phyloP scores from a whole-genome alignment of 2,888 invertebrate genomes.

The Andrena dorsata region DNA sequence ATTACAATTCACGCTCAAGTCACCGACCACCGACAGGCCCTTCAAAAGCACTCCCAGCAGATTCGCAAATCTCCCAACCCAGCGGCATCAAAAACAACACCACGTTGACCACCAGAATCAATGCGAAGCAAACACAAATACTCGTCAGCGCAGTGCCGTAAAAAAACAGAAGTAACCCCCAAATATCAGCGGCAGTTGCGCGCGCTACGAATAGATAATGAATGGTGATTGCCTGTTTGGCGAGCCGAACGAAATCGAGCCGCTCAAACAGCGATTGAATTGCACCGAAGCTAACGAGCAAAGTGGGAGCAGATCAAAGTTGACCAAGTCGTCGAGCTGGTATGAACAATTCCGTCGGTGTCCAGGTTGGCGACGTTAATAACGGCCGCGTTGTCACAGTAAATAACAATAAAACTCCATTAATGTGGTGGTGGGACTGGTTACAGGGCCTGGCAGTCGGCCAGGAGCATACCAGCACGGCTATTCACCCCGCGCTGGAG shows the following conservation, averaged over 20 bases:
- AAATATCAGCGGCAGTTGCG: conserved; percentile 1
- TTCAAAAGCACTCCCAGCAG: too few species aligned
- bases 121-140: background rate
- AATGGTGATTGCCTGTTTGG: conserved; percentile 23
- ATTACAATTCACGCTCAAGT: too few species aligned
- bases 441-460: conserved; percentile 77
- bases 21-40: too few species aligned
- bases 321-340: conserved; percentile 35
- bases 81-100: background rate
- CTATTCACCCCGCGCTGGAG: conserved; percentile 76
- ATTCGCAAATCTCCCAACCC: background rate
- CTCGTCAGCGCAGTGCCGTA: background rate
- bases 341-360: conserved; percentile 60
- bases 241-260: conserved; percentile 15
- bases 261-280: background rate
- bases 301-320: conserved; percentile 35
- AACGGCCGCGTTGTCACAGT: conserved; percentile 75
- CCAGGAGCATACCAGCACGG: conserved; percentile 79
- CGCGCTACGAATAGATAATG: background rate
- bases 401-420: conserved; percentile 85
- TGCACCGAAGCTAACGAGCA: background rate
- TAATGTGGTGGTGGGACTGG: conserved; percentile 82
- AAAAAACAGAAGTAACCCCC: too few species aligned
- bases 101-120: background rate
- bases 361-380: conserved; percentile 62